These are phyloP conservation scores for Phenganax subtilis DNA, from an alignment of 92 coral and sea anemone species.

Conservation along the genomic window DNA sequence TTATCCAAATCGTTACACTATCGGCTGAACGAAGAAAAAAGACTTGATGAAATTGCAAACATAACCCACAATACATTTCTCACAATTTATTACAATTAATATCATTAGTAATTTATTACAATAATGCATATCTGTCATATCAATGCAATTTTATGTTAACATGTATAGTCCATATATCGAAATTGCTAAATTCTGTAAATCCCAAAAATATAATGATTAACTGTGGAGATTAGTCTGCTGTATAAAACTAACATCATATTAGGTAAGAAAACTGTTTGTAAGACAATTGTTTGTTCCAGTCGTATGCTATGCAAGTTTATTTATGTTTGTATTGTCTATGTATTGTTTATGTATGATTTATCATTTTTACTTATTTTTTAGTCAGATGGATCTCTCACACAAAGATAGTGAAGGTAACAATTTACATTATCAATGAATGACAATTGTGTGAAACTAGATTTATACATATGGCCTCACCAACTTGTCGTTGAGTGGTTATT, in stretches of 20 bases:
- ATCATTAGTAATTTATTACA: background rate
- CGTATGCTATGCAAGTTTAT: too few relatives aligned
- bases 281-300: too few relatives aligned
- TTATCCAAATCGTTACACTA: conserved; percentile 14
- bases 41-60: conserved; percentile 13
- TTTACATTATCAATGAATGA: too few relatives aligned
- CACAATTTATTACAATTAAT: background rate
- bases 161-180: background rate
- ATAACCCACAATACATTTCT: conserved; percentile 18
- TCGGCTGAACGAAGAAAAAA: conserved; percentile 31
- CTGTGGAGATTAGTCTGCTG: background rate
- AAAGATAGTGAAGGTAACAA: too few relatives aligned
- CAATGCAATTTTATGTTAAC: background rate
- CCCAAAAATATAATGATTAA: background rate
- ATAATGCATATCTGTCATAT: background rate
- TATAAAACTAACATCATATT: background rate
- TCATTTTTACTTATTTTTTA: too few relatives aligned
- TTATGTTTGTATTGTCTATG: too few relatives aligned
- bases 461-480: too few relatives aligned
- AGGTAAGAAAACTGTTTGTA: too few relatives aligned
- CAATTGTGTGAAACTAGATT: too few relatives aligned
- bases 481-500: too few relatives aligned
- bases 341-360: too few relatives aligned
- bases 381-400: too few relatives aligned
- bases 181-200: background rate